Conservation (phyloP, 2,888 invertebrate genomes). For the Craniophora ligustri region DNA sequence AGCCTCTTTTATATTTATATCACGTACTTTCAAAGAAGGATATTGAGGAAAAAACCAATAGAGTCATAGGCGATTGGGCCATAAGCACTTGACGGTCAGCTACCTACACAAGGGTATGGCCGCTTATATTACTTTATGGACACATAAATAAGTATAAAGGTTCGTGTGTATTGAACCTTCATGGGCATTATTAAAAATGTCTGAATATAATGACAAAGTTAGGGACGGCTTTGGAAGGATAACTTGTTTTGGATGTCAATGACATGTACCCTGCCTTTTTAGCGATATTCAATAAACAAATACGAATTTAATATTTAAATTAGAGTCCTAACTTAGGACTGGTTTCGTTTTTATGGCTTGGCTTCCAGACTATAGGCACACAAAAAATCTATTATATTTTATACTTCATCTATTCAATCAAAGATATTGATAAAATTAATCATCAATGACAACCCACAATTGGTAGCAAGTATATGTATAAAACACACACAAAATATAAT, state of each 20-base stretch:
- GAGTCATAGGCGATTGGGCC: conserved; percentile 18
- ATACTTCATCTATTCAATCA: too few species aligned
- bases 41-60: conserved; percentile 34
- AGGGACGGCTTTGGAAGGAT: not conserved
- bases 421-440: not conserved
- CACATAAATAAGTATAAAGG: conserved; percentile 14
- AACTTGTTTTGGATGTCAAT: not conserved
- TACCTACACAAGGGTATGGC: conserved; percentile 22
- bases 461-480: not conserved
- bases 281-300: not conserved
- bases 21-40: conserved; percentile 15
- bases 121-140: conserved; percentile 27
- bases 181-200: not conserved
- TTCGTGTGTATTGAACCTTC: not conserved
- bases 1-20: conserved; percentile 16
- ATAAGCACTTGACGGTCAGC: conserved; percentile 41
- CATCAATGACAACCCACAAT: not conserved
- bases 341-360: not conserved
- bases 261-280: not conserved
- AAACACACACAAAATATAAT: too few species aligned
- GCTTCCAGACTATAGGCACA: too few species aligned
- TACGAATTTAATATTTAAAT: not conserved
- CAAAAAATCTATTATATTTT: too few species aligned
- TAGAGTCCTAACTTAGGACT: not conserved
- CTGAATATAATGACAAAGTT: not conserved